Evolutionary conservation across 2,113 vertebrate genomes (phyloP), one percentile per base, ranked within the genome.

Genomic region (Bos indicus): DNA sequence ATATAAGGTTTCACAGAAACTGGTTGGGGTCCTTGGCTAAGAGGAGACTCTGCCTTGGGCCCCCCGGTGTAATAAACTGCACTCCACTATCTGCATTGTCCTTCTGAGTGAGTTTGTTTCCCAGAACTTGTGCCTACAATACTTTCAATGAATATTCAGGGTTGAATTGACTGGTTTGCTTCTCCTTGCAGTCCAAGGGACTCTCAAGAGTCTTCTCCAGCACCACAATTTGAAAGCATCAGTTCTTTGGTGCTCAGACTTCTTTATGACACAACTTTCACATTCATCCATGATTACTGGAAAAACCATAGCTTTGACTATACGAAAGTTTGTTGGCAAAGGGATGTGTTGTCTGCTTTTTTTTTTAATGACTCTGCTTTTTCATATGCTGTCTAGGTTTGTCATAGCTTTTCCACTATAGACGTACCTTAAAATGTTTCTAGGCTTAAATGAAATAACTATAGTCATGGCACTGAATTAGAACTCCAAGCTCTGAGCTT

Each of bases 361-460:
- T n/a, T 67, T 36, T 71, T 36, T 5, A 23, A 36, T 23, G n/a
- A 40, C 10, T 71, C 67, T 71, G 67, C 10, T 40, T 71, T 71
- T 71, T 71, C 36, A 71, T 40, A 71, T 0, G 1, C 9, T 71
- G 67, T 36, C 67, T 36, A 36, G n/a, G 64, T 71, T 71, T 71
- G n/a, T 71, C n/a, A 71, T 23, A 71, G n/a, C n/a, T 71, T 71
- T 71, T 71, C 64, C 64, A 33, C 25, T 77, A 91, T 25, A 62
- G 19, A n/a, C 36, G 26, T 33, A 21, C 48, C 46, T 52, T 80
- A 48, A 96, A 78, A 51, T 17, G 25, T 81, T 43, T 51, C 57
- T 23, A 90, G 36, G 46, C 84, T 78, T 91, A 93, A 82, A 82
- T 88, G 57, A 88, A 90, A 90, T 80, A 46, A 59, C 28, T 40